Evolutionary conservation across 2,888 invertebrate genomes (phyloP).

Genomic region (Octonoba sinensis): DNA sequence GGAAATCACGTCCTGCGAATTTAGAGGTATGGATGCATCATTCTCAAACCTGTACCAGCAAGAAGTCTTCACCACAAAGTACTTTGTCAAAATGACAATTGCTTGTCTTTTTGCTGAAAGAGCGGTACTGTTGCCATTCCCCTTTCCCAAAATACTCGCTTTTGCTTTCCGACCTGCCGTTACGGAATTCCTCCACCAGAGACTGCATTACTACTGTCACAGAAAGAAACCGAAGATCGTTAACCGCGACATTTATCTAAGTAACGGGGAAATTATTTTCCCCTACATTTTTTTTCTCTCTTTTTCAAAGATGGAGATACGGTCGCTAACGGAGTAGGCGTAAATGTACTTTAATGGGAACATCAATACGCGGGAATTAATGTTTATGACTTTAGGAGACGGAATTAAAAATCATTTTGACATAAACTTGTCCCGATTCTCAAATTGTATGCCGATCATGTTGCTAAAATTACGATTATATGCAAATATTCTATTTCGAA

Average conservation of each 20-base stretch:
- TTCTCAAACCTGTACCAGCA: not conserved
- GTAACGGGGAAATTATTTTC: not conserved
- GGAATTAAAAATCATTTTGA: too few species aligned
- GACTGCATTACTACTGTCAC: constrained; percentile 29
- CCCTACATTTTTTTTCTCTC: too few species aligned
- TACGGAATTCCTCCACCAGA: constrained; percentile 27
- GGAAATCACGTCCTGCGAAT: constrained; percentile 47
- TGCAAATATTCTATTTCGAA: too few species aligned
- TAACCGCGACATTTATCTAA: constrained; percentile 56
- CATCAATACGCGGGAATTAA: too few species aligned
- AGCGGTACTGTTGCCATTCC: constrained; percentile 51
- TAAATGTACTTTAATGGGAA: too few species aligned
- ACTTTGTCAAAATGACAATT: constrained; percentile 64
- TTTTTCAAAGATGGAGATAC: too few species aligned
- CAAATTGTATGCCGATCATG: too few species aligned
- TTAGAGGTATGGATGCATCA: constrained; percentile 1
- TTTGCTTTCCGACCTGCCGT: constrained; percentile 20
- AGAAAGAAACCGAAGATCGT: constrained; percentile 26
- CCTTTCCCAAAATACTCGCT: constrained; percentile 48
- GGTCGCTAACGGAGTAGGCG: too few species aligned
- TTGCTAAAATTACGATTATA: too few species aligned
- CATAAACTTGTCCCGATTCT: too few species aligned
- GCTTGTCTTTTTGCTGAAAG: constrained; percentile 56
- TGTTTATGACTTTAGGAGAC: too few species aligned
- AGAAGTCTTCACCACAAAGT: constrained; percentile 6